Conservation (phyloP, 2,113 vertebrate genomes). For the Vulpes ferrilata region DNA sequence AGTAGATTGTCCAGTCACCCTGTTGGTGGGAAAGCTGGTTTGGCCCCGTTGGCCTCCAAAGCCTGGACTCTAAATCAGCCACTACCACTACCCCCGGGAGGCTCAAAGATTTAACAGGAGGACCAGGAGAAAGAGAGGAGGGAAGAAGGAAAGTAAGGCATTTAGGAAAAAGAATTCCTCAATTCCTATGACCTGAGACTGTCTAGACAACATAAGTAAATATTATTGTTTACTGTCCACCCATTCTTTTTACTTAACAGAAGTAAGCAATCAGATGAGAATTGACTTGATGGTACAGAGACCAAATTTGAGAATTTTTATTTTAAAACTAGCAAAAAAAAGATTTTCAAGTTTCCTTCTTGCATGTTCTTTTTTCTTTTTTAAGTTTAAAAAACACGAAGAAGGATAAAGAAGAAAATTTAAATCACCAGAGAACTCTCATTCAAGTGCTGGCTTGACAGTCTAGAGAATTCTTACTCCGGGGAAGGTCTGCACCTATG, state of each 20-base stretch:
- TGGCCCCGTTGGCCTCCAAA: neutral
- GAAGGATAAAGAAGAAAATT: neutral
- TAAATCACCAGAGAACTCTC: neutral
- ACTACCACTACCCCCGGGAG: neutral
- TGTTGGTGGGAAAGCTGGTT: neutral
- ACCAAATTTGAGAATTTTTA: neutral
- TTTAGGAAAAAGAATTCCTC: neutral
- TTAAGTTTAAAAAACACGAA: neutral
- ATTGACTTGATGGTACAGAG: neutral
- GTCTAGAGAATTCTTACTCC: neutral
- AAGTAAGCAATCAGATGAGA: neutral
- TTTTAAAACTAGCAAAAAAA: constrained; percentile 28
- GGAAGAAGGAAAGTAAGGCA: neutral
- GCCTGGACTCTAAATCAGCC: neutral
- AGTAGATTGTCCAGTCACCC: neutral
- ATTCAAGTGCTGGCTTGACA: neutral
- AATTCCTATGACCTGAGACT: neutral
- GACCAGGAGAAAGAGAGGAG: neutral
- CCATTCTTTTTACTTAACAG: neutral
- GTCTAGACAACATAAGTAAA: neutral
- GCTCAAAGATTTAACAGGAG: neutral
- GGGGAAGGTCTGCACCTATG: too few species aligned
- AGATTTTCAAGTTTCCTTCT: neutral
- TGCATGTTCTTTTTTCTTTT: neutral
- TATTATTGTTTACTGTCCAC: neutral